A percentile compares a stretch with the other conserved stretches of the same genome.
Evolutionary conservation across 92 coral and sea anemone genomes (phyloP).

Genomic region (Diadumene lineata): DNA sequence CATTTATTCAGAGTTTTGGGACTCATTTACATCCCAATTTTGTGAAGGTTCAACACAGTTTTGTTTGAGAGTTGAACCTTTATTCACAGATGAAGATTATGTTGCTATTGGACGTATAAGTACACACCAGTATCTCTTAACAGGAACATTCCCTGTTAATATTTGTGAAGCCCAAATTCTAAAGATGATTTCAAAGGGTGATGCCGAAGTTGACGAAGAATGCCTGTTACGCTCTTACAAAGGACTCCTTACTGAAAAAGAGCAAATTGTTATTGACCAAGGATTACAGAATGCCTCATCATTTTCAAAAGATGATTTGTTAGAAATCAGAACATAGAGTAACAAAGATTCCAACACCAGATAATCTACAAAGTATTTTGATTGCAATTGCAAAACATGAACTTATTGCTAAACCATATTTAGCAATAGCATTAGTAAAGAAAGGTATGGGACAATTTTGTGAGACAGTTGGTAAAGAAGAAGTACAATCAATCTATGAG

Average conservation of each 20-base stretch:
- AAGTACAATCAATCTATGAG: conserved; percentile 27
- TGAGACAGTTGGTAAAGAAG: conserved; percentile 2
- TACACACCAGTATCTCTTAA: conserved; percentile 44
- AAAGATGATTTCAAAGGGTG: conserved; percentile 24
- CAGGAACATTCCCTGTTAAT: conserved; percentile 55
- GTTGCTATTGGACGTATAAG: conserved; percentile 49
- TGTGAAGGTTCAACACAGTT: conserved; percentile 47
- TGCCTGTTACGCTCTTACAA: conserved; percentile 25
- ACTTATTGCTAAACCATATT: conserved; percentile 15
- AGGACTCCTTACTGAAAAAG: conserved; percentile 2
- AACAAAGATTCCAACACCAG: conserved; percentile 10
- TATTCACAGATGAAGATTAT: conserved; percentile 36
- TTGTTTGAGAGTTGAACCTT: conserved; percentile 11
- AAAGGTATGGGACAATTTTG: conserved; percentile 36
- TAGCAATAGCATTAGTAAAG: neutral
- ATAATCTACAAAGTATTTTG: neutral
- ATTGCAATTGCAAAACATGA: conserved; percentile 5
- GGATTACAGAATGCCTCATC: neutral
- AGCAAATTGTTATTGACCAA: neutral
- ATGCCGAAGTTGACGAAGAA: conserved; percentile 33
- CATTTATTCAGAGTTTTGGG: conserved; percentile 54
- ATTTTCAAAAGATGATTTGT: conserved; percentile 15
- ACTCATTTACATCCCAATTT: conserved; percentile 28
- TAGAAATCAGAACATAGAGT: conserved; percentile 19
- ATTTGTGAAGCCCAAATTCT: conserved; percentile 39